Base-by-base conservation (phyloP, 2,888 invertebrate species). In the Diarsia mendica region DNA sequence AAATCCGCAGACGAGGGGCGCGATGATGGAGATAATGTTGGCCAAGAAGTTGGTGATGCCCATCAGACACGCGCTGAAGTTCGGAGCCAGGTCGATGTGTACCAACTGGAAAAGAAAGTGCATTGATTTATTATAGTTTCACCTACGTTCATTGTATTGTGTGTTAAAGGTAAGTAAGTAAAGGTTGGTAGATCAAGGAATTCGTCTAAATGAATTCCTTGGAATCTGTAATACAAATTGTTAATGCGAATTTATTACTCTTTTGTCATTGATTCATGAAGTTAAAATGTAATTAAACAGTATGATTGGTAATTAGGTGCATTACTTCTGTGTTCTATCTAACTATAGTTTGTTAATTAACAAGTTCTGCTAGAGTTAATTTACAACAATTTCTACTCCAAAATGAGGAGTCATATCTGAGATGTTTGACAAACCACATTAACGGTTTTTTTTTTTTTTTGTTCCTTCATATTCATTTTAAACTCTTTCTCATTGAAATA, bases 41-140 rank as follows among this genome's bases (percentile, higher is more conserved):
- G 98, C 98, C 28, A 97, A 93, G 79, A 97, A 97, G 92, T 98
- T 98, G 5, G 98, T 98, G 86, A 98, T 97, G 5, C 98, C 98
- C 98, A 98, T 98, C 81, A 98, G 93, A 2, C 97, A 97, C 0
- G 98, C 98, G 10, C 98, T 98, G 93, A 98, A 98, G 92, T 98
- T 98, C 0, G 98, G 98, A 18, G 98, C 98, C 85, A 98, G 94
- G 92, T 98, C 98, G 69, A 98, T 98, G 89, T 98, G 98, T 87
- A 98, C 98, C 51, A 97, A 97, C 96, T 97, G 97, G 0, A 90
- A 90, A 8, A 65, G 15, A 33, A 51, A 49, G n/a, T 11, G 10
- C 0, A 51, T 11, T 60, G 2, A 1, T 28, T 39, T 28, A 2
- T 28, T 28, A 46, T 10, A 23, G 20, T 9, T 13, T 28, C 3